phyloP scores from a whole-genome alignment of 2,888 invertebrate species.

The Mimumesa dahlbomi region DNA sequence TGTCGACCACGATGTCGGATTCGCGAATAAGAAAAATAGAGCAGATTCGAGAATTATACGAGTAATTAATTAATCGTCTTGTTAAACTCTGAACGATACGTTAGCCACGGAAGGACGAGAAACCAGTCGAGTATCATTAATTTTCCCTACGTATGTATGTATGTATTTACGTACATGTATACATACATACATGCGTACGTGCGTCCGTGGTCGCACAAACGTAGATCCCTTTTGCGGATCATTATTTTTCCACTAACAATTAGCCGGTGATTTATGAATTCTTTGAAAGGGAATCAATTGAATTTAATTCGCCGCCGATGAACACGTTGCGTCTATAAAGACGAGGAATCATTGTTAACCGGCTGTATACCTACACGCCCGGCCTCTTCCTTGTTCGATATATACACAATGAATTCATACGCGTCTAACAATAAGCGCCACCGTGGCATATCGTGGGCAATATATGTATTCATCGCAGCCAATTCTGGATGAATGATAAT shows the following conservation, averaged over 20 bases:
- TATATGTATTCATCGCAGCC: constrained; percentile 30
- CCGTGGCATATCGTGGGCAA: constrained; percentile 23
- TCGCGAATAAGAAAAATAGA: background rate
- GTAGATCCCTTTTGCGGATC: constrained; percentile 28
- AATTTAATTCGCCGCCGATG: constrained; percentile 35
- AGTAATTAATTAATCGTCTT: constrained; percentile 41
- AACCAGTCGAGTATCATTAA: constrained; percentile 31
- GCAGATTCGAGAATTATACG: constrained; percentile 9
- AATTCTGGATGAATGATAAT: constrained; percentile 48
- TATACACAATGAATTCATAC: constrained; percentile 36
- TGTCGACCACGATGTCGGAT: background rate
- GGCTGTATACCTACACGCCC: constrained; percentile 22
- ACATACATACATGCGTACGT: too few species aligned
- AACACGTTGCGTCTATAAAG: constrained; percentile 14
- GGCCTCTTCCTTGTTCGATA: constrained; percentile 30
- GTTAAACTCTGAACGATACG: constrained; percentile 18
- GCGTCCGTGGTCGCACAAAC: too few species aligned
- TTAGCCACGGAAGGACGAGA: constrained; percentile 4
- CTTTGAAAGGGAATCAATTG: constrained; percentile 30
- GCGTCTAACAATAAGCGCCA: constrained; percentile 56
- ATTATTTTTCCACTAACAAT: background rate
- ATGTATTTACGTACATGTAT: too few species aligned
- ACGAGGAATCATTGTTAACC: constrained; percentile 17
- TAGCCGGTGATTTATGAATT: constrained; percentile 30
- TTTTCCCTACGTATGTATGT: constrained; percentile 13